Evolutionary conservation across 2,113 vertebrate genomes (phyloP).

Genomic region (Felis catus): F.catus_Fca126_mat1.0 CM031425.1:27914501-27915000

Average conservation of each 20-base stretch:
- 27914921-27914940: slow-evolving; percentile 48
- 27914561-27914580: background rate
- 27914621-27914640: background rate
- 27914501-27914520: background rate
- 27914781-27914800: background rate
- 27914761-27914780: background rate
- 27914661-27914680: background rate
- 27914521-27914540: background rate
- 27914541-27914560: background rate
- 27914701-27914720: background rate
- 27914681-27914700: background rate
- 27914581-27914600: background rate
- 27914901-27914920: slow-evolving; percentile 20
- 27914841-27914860: background rate
- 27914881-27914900: slow-evolving; percentile 19
- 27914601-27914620: background rate
- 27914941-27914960: background rate
- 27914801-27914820: background rate
- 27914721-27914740: background rate
- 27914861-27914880: background rate
- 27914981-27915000: background rate
- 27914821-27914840: background rate
- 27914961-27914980: slow-evolving; percentile 49
- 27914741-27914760: background rate
- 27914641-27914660: background rate